Percentiles rank a stretch among this genome's conserved stretches.
Evolutionary conservation across 2,797 vertebrate genomes (phyloP).

Genomic region (Corythornis leucogaster): DNA sequence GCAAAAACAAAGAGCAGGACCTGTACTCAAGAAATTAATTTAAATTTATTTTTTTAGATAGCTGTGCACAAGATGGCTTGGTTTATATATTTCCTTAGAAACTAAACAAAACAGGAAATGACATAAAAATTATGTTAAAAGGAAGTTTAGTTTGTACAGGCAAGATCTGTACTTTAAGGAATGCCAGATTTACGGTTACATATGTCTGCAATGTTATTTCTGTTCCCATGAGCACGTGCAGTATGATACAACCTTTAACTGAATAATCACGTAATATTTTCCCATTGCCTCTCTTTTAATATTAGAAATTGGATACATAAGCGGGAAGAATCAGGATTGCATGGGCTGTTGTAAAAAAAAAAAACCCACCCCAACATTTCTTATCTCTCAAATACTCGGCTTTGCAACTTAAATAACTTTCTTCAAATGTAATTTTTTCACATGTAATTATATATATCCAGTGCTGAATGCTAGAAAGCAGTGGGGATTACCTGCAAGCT

Average conservation of each 20-base stretch:
- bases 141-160: constrained; percentile 47
- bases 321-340: constrained; percentile 30
- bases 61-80: background rate
- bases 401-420: constrained; percentile 61
- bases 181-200: constrained; percentile 43
- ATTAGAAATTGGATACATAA: background rate
- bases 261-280: constrained; percentile 40
- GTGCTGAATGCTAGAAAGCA: constrained; percentile 43
- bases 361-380: background rate
- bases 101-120: constrained; percentile 53
- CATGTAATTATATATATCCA: constrained; percentile 48
- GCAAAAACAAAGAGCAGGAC: background rate
- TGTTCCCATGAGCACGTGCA: constrained; percentile 38
- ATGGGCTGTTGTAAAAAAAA: constrained; percentile 13
- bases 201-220: background rate
- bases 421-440: constrained; percentile 37
- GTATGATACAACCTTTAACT: constrained; percentile 32
- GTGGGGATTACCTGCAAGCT: constrained; percentile 45
- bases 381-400: constrained; percentile 40
- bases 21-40: background rate
- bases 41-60: background rate
- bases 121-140: constrained; percentile 20
- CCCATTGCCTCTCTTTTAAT: constrained; percentile 43
- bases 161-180: constrained; percentile 25
- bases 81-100: constrained; percentile 44